These are phyloP conservation scores for Mactra quadrangularis DNA, from an alignment of 1,140 invertebrate genomes.

Conservation along the genomic window DNA sequence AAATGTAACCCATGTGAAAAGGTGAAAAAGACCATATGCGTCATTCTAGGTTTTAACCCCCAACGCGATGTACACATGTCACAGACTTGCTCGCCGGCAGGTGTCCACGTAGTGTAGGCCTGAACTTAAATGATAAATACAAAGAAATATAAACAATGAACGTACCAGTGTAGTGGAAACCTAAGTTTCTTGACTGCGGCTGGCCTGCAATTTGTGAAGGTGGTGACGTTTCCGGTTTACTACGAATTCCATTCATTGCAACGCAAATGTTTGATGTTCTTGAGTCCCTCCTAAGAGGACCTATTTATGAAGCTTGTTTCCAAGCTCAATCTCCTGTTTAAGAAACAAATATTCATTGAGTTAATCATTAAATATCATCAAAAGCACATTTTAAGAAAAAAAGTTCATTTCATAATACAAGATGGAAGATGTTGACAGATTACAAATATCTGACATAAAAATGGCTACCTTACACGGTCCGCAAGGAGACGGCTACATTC, in stretches of 20 bases:
- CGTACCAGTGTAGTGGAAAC: conserved; percentile 66
- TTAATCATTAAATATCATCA: conserved; percentile 23
- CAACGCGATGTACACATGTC: conserved; percentile 26
- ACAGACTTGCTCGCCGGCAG: conserved; percentile 36
- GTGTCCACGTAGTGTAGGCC: conserved; percentile 40
- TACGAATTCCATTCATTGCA: conserved; percentile 78
- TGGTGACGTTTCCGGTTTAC: conserved; percentile 73
- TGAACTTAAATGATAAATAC: not conserved
- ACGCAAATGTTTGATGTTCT: conserved; percentile 72
- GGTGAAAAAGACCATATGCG: too few species aligned
- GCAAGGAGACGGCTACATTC: conserved; percentile 76
- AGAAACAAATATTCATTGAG: conserved; percentile 65
- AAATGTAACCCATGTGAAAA: too few species aligned
- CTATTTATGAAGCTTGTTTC: conserved; percentile 75
- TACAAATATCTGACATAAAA: conserved; percentile 62
- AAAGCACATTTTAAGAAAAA: conserved; percentile 1
- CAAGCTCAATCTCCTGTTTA: conserved; percentile 78
- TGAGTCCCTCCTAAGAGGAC: conserved; percentile 74
- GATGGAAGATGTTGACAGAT: conserved; percentile 64
- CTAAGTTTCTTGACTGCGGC: conserved; percentile 65
- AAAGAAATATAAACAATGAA: conserved; percentile 2
- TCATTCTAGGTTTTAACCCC: too few species aligned
- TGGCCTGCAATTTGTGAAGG: conserved; percentile 71
- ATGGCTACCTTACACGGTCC: conserved; percentile 76
- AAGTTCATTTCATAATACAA: conserved; percentile 7